Evolutionary conservation across 2,797 vertebrate genomes (phyloP).

Genomic region (Gadopsis bispinosus): DNA sequence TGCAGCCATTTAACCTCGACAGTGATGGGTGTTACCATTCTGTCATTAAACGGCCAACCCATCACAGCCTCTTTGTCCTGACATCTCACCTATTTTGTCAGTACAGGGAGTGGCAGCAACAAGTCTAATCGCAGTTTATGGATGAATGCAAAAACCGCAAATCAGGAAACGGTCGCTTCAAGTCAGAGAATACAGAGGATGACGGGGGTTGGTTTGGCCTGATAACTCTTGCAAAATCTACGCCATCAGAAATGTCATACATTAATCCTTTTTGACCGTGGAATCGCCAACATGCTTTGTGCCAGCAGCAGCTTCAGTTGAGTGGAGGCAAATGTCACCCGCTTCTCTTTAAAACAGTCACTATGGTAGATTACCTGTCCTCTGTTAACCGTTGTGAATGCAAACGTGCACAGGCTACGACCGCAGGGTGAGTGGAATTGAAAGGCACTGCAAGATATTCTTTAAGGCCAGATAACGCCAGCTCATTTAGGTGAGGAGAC

Average conservation of each 20-base stretch:
- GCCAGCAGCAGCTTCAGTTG: conserved; percentile 36
- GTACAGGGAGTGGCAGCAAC: conserved; percentile 36
- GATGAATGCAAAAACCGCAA: background rate
- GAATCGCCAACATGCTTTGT: conserved; percentile 1
- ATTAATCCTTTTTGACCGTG: conserved; percentile 6
- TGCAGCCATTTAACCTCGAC: conserved; percentile 4
- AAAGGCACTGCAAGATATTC: conserved; percentile 23
- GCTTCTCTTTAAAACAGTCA: conserved; percentile 37
- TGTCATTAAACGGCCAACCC: background rate
- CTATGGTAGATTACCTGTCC: conserved; percentile 47
- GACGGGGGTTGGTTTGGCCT: background rate
- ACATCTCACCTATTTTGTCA: conserved; percentile 16
- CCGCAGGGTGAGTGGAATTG: conserved; percentile 19
- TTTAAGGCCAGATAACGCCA: conserved; percentile 38
- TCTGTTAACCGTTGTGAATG: conserved; percentile 44
- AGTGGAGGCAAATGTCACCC: conserved; percentile 59
- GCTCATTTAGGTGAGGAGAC: background rate
- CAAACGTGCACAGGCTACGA: conserved; percentile 49
- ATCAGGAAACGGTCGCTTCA: background rate
- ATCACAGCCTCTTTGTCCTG: background rate
- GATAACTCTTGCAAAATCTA: conserved; percentile 31
- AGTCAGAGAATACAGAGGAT: background rate
- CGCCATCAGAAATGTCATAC: background rate
- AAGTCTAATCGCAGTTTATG: background rate
- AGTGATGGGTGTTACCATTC: conserved; percentile 27